Base-by-base conservation (phyloP, 2,113 vertebrate genomes). In the Callipepla californica region DNA sequence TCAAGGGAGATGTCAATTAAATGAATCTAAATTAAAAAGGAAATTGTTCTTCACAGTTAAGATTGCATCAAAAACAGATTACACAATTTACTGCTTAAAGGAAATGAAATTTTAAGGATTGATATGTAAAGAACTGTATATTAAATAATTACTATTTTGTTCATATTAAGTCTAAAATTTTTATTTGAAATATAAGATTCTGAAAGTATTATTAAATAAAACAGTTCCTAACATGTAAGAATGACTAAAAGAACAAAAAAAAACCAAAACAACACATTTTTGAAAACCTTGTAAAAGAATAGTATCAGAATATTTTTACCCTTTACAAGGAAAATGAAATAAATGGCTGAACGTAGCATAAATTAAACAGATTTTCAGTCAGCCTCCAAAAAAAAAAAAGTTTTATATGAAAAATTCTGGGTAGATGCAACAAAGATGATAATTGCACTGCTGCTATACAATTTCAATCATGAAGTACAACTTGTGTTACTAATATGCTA, bases 401-500 rank as follows among this genome's bases (percentile, higher is more conserved):
- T 61, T 77, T 69, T 47, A 69, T 6, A 53, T 15, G 25, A 72
- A 77, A 77, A 77, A 55, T n/a, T 72, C 65, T 16, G 58, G 12
- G 19, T 18, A 75, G 47, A 5, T 28, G 2, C 40, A 85, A 62
- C 34, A 76, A 67, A 58, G n/a, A 40, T 13, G 11, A 26, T 36
- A 63, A 82, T 44, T 55, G 28, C 4, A 22, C 3, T 50, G 20
- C 57, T 90, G 26, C n/a, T 75, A 77, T 12, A 47, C 8, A 47
- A 45, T 42, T 80, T 40, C n/a, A 87, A 7, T 48, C 30, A 23
- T 20, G 8, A 86, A 86, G 17, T 18, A 32, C 15, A 80, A 80
- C 4, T 80, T 57, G 26, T 8, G 13, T 0, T 0, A 55, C 36
- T 51, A 80, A 50, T 4, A 13, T 48, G 17, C 1, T 26, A 63